Evolutionary conservation across 2,113 vertebrate genomes (phyloP), one percentile per base, ranked within the genome.

Genomic region (Pygoscelis adeliae): DNA sequence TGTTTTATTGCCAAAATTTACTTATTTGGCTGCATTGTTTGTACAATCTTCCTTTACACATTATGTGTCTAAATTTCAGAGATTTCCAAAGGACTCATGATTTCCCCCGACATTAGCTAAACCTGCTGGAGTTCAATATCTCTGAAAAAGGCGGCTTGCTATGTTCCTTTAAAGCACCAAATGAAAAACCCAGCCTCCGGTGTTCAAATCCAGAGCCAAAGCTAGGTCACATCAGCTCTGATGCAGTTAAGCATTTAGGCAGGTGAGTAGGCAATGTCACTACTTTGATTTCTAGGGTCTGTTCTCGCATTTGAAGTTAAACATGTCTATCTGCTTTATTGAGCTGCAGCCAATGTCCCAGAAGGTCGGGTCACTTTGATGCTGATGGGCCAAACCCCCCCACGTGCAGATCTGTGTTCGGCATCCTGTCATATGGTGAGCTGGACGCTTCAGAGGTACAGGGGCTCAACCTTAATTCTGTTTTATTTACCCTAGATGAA

Each of bases 41-140:
- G 40, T 78, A 52, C 77, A 92, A 32, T 89, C 86, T 90, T 89
- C 66, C 63, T 94, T 95, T 87, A 93, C 17, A 55, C 8, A 6
- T 79, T 81, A 81, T 82, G 52, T 91, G 69, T 77, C 92, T 53
- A 32, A 55, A 79, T 93, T 93, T 94, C 88, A 73, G 71, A 91
- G 34, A 32, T 79, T 94, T 90, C 87, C 89, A 65, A 61, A 95
- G 62, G 78, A 66, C 46, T 93, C 78, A 61, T 81, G 59, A 92
- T 95, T 95, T 96, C 93, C 89, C 77, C 20, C 89, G 94, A 82
- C 42, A 29, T 72, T 79, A 87, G 65, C 77, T 92, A 79, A 90
- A 83, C 58, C 62, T 79, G 52, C 56, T 89, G 87, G 77, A 82
- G 65, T 65, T 93, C 61, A 82, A 1, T 44, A 56, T 74, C 55